These are phyloP conservation scores for Saccostrea glomerata DNA, from an alignment of 1,140 invertebrate species.

Conservation along the genomic window DNA sequence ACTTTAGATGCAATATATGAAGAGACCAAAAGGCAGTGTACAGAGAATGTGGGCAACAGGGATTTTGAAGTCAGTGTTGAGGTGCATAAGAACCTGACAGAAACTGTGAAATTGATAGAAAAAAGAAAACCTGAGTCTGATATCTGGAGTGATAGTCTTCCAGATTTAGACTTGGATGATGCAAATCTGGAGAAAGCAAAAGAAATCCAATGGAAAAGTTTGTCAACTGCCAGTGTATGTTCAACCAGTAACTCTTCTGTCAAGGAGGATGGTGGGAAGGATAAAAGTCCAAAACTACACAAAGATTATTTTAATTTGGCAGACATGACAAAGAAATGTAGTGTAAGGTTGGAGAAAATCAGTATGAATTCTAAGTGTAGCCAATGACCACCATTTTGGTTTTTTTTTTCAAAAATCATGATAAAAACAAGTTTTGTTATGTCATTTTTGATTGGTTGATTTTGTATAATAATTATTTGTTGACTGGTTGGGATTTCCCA, in stretches of 20 bases:
- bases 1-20: background rate
- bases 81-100: background rate
- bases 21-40: background rate
- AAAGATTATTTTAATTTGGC: background rate
- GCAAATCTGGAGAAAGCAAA: background rate
- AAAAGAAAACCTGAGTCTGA: background rate
- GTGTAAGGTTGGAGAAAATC: conserved; percentile 3
- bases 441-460: too few relatives aligned
- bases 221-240: background rate
- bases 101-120: background rate
- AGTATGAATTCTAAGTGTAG: background rate
- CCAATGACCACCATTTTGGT: too few relatives aligned
- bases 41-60: background rate
- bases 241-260: background rate
- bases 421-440: too few relatives aligned
- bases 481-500: too few relatives aligned
- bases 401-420: too few relatives aligned
- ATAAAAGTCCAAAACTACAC: background rate
- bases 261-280: background rate
- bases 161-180: background rate
- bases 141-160: conserved; percentile 23
- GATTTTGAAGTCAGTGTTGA: background rate
- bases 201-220: background rate
- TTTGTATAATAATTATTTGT: too few relatives aligned
- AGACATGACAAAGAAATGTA: background rate